A percentile compares a stretch with the other conserved stretches of the same genome.
Evolutionary conservation across 2,113 vertebrate genomes (phyloP).

Genomic region (Upupa epops): DNA sequence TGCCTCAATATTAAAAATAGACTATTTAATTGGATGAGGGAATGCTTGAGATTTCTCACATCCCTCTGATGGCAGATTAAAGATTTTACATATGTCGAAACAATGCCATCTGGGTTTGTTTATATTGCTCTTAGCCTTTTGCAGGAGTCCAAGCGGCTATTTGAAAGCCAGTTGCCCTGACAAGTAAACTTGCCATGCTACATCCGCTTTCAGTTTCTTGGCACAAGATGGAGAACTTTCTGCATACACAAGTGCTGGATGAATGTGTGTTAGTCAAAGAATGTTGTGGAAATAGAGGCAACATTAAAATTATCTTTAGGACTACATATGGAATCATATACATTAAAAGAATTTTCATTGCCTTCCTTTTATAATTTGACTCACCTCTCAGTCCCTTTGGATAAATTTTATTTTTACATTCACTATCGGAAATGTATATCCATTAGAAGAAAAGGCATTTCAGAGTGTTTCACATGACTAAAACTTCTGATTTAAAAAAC

Average conservation of each 20-base stretch:
- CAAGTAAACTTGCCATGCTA: not conserved
- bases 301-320: not conserved
- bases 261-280: not conserved
- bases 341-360: not conserved
- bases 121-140: slow-evolving; percentile 10
- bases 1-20: not conserved
- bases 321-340: not conserved
- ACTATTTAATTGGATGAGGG: not conserved
- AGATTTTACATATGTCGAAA: slow-evolving; percentile 43
- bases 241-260: not conserved
- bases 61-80: not conserved
- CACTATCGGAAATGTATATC: not conserved
- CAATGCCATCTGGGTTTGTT: slow-evolving; percentile 49
- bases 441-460: not conserved
- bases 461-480: not conserved
- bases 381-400: not conserved
- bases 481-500: not conserved
- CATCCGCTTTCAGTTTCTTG: not conserved
- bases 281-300: not conserved
- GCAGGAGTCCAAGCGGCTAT: slow-evolving; percentile 16
- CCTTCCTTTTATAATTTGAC: not conserved
- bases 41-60: slow-evolving; percentile 20
- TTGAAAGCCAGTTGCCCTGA: not conserved
- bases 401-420: not conserved
- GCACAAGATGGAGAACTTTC: fast-evolving